Percentiles rank a stretch among this genome's conserved stretches.
phyloP scores from a whole-genome alignment of 1,140 invertebrate genomes.

The Bicyclus anynana region DNA sequence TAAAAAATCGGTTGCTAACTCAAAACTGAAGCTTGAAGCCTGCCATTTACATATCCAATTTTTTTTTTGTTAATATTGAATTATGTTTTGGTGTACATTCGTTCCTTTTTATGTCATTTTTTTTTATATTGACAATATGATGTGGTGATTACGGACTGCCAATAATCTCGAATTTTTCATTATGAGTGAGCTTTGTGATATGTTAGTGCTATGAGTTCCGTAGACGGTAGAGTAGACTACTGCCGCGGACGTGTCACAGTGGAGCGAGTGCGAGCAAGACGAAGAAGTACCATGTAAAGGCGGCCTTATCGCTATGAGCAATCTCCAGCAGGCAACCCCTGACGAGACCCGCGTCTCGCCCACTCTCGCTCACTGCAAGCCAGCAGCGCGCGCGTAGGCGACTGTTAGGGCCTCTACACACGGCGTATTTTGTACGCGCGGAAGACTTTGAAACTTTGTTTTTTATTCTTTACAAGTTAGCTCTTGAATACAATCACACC shows the following conservation, averaged over 20 bases:
- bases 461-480: too few species aligned
- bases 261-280: constrained; percentile 34
- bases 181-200: constrained; percentile 49
- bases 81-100: constrained; percentile 10
- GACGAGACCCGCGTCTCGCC: constrained; percentile 15
- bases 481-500: too few species aligned
- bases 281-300: too few species aligned
- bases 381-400: constrained; percentile 41
- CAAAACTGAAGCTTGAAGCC: neutral
- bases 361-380: constrained; percentile 55
- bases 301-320: too few species aligned
- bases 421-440: neutral
- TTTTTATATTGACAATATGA: constrained; percentile 15
- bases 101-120: neutral
- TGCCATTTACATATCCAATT: constrained; percentile 20
- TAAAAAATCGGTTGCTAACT: neutral
- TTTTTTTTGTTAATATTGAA: neutral
- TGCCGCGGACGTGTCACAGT: constrained; percentile 61
- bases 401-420: neutral
- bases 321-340: too few species aligned
- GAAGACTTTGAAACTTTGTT: too few species aligned
- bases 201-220: constrained; percentile 55
- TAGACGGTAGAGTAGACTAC: constrained; percentile 57
- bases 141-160: constrained; percentile 55
- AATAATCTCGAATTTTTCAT: constrained; percentile 59